A percentile compares a stretch with the other conserved stretches of the same genome.
These are phyloP conservation scores for Gymnorhina tibicen DNA, from an alignment of 2,113 vertebrate species.

Conservation along the genomic window DNA sequence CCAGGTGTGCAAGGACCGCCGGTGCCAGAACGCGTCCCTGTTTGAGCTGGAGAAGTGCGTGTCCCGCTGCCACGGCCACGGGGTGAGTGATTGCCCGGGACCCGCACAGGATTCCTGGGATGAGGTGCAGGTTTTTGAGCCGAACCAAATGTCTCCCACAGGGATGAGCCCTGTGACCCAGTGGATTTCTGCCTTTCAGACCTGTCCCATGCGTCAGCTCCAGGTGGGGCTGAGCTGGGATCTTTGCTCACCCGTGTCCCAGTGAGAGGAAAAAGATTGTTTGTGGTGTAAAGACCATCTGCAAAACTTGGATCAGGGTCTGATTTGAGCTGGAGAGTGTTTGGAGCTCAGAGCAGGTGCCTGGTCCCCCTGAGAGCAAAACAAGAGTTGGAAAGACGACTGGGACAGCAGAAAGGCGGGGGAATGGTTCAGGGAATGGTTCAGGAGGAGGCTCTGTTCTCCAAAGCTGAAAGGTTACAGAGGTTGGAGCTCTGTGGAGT, in stretches of 20 bases:
- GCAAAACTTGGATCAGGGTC: not conserved
- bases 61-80: slow-evolving; percentile 72
- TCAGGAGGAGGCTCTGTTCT: not conserved
- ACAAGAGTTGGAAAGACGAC: not conserved
- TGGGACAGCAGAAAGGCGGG: not conserved
- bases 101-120: not conserved
- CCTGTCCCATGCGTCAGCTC: not conserved
- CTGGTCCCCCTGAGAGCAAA: not conserved
- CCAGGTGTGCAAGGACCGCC: slow-evolving; percentile 88
- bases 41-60: slow-evolving; percentile 83
- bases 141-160: not conserved
- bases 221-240: not conserved
- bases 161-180: not conserved
- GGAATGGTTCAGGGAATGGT: not conserved
- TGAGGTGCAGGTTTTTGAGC: not conserved
- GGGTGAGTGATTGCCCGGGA: slow-evolving; percentile 51
- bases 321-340: not conserved
- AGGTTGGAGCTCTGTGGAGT: not conserved
- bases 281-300: not conserved
- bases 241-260: not conserved
- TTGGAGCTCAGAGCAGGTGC: not conserved
- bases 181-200: not conserved
- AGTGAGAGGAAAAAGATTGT: not conserved
- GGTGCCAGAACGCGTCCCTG: slow-evolving; percentile 86
- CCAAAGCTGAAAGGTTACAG: not conserved